Evolutionary conservation across 2,888 invertebrate species (phyloP), one percentile per base, ranked within the genome.

Genomic region (Bursaphelenchus okinawaensis): DNA sequence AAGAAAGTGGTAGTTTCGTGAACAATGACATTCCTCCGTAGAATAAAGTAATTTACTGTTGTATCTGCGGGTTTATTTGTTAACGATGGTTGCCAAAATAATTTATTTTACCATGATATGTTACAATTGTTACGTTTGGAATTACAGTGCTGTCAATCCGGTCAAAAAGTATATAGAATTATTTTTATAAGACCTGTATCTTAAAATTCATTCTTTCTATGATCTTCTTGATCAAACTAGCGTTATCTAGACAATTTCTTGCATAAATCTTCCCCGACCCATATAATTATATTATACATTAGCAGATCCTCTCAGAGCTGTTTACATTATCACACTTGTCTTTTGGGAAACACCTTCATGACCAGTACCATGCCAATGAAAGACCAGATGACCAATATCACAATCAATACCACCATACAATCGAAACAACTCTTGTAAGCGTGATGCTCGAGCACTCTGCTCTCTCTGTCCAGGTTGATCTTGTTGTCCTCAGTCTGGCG

Each of bases 341-440:
- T 52, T 52, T 72, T 72, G n/a, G 70, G 68, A 52, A 75, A 75
- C 20, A 75, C 70, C 27, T 70, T 66, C 73, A 73, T 73, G 20
- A 73, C 23, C 29, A 73, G n/a, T 8, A 73, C 68, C 71, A 75
- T 75, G 16, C 55, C 69, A 40, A 73, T 70, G 59, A 73, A 73
- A 9, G 69, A 70, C 75, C 74, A 75, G 62, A 80, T 73, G 9
- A 80, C 70, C 40, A 79, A 58, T 9, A 81, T 31, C 24, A 73
- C 70, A 4, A 76, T 66, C 24, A 77, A 66, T 16, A 80, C 56
- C 28, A 79, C 68, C 56, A 77, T 67, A 54, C 79, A 80, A 51
- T 80, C 78, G 66, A 78, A 70, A 55, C 74, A 73, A 6, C 69
- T 72, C 52, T 73, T 74, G 68, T 76, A 75, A 26, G 78, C 79